Base-by-base conservation (phyloP, 2,888 invertebrate genomes). In the Lasioglossum vierecki region DNA sequence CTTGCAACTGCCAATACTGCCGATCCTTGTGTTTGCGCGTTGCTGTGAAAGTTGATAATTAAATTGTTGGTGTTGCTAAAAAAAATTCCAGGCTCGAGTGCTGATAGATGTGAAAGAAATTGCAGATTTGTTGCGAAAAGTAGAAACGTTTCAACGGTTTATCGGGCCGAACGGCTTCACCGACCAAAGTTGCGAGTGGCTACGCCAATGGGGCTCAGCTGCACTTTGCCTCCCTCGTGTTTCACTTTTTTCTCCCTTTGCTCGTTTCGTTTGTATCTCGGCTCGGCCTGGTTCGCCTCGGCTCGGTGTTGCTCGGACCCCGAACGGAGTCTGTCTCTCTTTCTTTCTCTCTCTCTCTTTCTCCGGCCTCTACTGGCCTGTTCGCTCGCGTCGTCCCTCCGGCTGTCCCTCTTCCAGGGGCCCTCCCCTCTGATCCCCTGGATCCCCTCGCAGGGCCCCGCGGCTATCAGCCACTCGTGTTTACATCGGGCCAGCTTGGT, bases 391-490 rank as follows among this genome's bases (percentile, higher is more conserved):
- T 75, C 78, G 83, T 71, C 84, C 83, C 79, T 80, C 84, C 73
- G 30, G 70, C 46, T 79, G 80, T 81, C 75, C 85, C 85, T 84
- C 88, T 82, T 84, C 80, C 79, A 75, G 82, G 90, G 88, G 76
- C 85, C 89, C 82, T 80, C 76, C 44, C 75, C 26, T 3, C 57
- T 39, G 60, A 30, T n/a, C 82, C 84, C 75, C 77, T 76, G 46
- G 74, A 68, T 71, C 81, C 85, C 78, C 81, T 71, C 66, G 80
- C 85, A 68, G 91, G 92, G 92, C 92, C 92, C 91, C 88, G 87
- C 84, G 92, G 91, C 92, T 94, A 94, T 93, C 93, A 93, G 94
- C 93, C 94, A 94, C 93, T 93, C 92, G 94, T 94, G 93, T 94
- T 94, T 93, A 94, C 93, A 94, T 93, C 92, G 90, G 86, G 83